Evolutionary conservation across 2,113 vertebrate genomes (phyloP), one percentile per base, ranked within the genome.

Genomic region (Jacana jacana): DNA sequence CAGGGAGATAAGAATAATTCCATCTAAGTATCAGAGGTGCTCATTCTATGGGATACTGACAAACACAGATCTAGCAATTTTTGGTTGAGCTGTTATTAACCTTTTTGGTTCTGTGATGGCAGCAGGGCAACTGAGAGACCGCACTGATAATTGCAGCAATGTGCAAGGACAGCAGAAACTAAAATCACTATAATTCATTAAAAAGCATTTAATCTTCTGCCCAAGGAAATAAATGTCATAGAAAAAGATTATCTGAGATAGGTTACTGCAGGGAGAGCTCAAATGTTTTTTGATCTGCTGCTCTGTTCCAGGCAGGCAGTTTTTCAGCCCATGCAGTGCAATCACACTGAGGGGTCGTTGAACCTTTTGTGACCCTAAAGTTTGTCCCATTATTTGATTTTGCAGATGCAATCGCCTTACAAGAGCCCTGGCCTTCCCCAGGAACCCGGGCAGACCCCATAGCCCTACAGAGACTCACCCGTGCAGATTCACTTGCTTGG

Each of bases 181-280:
- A 55, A 96, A 92, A 76, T 86, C 25, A 30, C 27, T 76, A 8
- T 88, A 71, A 89, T 81, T 93, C 20, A 46, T 89, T 92, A 82
- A 30, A 69, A 92, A 94, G 76, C 70, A 28, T 39, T 48, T 93
- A 35, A 89, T 92, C 70, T 92, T 91, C 78, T 87, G 66, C 22
- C 70, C 52, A 80, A 82, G 28, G 70, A 95, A 95, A 89, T 79
- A 48, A 87, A 49, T 72, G 78, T 48, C 37, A 87, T 31, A 87
- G 52, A 42, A 95, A 51, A 92, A 87, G 54, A 92, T 93, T 55
- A 87, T 89, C 70, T 84, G 61, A 87, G 86, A 91, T 70, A 86
- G 18, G 35, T 88, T 63, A 88, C 23, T 88, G 37, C 51, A 81
- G 71, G 54, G 37, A 95, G n/a, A 73, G n/a, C 28, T 85, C n/a